Evolutionary conservation across 1,140 invertebrate genomes (phyloP).

Genomic region (Watersipora subatra): DNA sequence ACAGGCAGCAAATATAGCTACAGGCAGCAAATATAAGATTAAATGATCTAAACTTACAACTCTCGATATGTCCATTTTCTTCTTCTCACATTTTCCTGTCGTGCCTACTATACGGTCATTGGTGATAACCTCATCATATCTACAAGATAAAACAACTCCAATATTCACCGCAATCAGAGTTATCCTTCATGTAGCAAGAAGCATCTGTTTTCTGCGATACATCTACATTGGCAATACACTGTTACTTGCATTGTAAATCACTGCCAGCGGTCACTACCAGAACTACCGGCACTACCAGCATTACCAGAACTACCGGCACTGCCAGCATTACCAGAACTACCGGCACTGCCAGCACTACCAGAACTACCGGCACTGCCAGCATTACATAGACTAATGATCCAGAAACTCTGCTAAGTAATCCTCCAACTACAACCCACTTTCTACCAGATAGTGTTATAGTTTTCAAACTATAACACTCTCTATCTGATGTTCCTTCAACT

Average conservation of each 20-base stretch:
- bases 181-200: background rate
- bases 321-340: background rate
- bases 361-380: too few species aligned
- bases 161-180: background rate
- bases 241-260: background rate
- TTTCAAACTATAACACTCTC: too few species aligned
- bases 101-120: background rate
- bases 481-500: too few species aligned
- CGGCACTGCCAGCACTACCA: too few species aligned
- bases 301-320: background rate
- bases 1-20: too few species aligned
- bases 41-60: background rate
- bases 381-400: too few species aligned
- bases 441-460: too few species aligned
- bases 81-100: background rate
- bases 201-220: background rate
- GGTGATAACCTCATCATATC: conserved; percentile 1
- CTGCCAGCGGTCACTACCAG: background rate
- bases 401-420: too few species aligned
- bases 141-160: background rate
- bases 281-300: background rate
- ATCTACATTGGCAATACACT: background rate
- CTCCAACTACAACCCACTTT: too few species aligned
- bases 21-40: too few species aligned
- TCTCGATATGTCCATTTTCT: background rate